Evolutionary conservation across 2,888 invertebrate genomes (phyloP), one percentile per base, ranked within the genome.

Genomic region (Ormyrus rosae): DNA sequence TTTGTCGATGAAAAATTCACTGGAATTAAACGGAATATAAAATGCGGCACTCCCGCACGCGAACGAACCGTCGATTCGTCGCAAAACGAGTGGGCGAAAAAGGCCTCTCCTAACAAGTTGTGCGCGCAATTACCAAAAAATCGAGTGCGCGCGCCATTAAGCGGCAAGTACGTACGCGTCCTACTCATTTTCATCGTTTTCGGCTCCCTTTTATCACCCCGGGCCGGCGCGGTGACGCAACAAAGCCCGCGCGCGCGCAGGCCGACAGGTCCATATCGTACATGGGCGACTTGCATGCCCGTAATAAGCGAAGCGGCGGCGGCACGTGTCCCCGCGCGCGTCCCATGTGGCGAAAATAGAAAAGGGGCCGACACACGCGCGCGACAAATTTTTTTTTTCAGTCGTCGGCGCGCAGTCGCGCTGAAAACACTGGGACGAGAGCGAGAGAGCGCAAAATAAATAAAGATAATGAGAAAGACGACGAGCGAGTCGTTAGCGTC

Each of bases 281-380:
- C 48, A 50, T 0, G 7, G 45, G 7, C 9, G 19, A 11, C 10
- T 19, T 9, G 53, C 9, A 34, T 11, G n/a, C 13, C 6, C 11
- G 51, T 7, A 50, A 34, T 7, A n/a, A n/a, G n/a, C 5, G 65
- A 65, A 13, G 11, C 46, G 34, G 45, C 53, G 9, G 63, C 9
- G 86, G 69, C 87, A 87, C 87, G 87, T 87, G 87, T 70, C 85
- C 69, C 85, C 69, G 51, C 76, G 53, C 76, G 78, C 82, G 85
- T 85, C 86, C 83, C 88, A 86, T 86, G 88, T 85, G 87, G 88
- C 86, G 87, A 86, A 88, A 88, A 87, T 85, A 86, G 86, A 87
- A 87, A 86, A 86, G 86, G 86, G 83, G 34, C 19, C 19, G 84
- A 83, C 83, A 81, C 80, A 2, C 11, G 56, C 19, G 56, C 19